These are phyloP conservation scores for Chironomus striatipennis DNA, from an alignment of 1,140 invertebrate species.

Conservation along the genomic window DNA sequence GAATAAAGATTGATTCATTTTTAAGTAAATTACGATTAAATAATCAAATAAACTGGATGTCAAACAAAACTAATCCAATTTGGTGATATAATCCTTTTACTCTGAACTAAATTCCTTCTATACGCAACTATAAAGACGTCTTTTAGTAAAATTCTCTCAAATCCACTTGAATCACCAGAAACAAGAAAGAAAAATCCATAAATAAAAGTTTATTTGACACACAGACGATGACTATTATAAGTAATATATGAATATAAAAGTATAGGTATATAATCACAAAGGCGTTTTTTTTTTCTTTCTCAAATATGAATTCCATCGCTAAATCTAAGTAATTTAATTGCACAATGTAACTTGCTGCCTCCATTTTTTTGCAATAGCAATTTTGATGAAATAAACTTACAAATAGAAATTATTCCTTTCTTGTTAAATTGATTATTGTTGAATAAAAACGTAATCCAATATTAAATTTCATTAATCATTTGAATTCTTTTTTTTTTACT, in stretches of 20 bases:
- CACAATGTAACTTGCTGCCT: background rate
- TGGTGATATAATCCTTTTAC: too few species aligned
- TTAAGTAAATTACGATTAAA: too few species aligned
- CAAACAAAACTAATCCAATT: too few species aligned
- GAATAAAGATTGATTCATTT: too few species aligned
- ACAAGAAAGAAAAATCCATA: background rate
- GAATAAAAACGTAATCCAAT: background rate
- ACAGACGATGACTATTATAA: too few species aligned
- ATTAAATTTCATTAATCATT: constrained; percentile 10
- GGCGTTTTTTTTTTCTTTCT: too few species aligned
- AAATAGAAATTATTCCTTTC: constrained; percentile 2
- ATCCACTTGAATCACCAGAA: too few species aligned
- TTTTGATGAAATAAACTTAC: constrained; percentile 14
- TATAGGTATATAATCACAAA: background rate
- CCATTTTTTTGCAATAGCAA: background rate
- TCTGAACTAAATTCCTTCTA: too few species aligned
- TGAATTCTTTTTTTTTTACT: background rate
- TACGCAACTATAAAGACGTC: too few species aligned
- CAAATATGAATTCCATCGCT: background rate
- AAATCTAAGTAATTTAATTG: background rate
- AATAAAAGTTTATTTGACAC: background rate
- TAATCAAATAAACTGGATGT: too few species aligned
- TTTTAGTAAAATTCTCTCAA: too few species aligned
- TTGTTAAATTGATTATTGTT: constrained; percentile 2
- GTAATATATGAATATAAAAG: too few species aligned